A percentile compares a stretch with the other conserved stretches of the same genome.
phyloP scores from a whole-genome alignment of 2,797 vertebrate species.

The Falco rusticolus region DNA sequence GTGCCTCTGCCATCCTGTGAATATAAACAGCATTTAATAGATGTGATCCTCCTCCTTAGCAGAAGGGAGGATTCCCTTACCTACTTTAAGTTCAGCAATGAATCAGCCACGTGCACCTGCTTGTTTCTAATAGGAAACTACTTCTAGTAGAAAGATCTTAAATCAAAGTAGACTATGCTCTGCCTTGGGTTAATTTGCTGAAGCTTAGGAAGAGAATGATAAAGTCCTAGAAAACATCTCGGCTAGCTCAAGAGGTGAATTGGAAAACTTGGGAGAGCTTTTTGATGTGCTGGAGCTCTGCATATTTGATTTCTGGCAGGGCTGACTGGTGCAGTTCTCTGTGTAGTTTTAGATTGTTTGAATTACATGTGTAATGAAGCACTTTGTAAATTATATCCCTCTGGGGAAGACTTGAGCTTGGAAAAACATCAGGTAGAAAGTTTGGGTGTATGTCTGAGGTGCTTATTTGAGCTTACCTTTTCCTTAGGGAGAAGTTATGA shows the following conservation, averaged over 20 bases:
- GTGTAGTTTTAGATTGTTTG: background rate
- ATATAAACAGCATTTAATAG: background rate
- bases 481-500: conserved; percentile 18
- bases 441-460: background rate
- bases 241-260: background rate
- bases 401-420: background rate
- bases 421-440: background rate
- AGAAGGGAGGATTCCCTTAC: background rate
- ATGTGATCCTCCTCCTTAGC: background rate
- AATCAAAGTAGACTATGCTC: background rate
- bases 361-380: background rate
- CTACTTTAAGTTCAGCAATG: background rate
- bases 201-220: background rate
- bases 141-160: conserved; percentile 9
- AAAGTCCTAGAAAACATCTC: background rate
- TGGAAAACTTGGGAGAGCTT: background rate
- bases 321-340: background rate
- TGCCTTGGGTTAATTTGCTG: conserved; percentile 29
- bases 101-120: background rate
- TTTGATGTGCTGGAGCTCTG: background rate
- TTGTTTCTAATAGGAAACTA: background rate
- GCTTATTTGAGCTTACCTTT: background rate
- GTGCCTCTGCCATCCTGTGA: background rate
- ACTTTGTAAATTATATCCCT: background rate
- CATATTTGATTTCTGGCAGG: background rate